phyloP scores from a whole-genome alignment of 2,113 vertebrate species.

The Clinocottus analis region DNA sequence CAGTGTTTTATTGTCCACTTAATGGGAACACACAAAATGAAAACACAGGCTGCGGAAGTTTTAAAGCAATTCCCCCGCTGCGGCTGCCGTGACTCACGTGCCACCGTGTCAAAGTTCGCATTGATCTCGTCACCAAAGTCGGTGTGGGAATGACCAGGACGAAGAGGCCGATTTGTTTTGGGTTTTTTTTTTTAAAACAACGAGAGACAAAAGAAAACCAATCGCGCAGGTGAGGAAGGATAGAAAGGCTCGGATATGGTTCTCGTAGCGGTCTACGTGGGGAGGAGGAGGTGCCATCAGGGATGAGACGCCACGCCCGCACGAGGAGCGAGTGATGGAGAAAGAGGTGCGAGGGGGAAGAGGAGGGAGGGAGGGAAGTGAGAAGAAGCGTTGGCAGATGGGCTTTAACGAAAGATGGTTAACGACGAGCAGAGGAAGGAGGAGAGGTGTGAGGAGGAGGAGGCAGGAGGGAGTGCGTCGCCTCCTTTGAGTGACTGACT shows the following conservation, averaged over 20 bases:
- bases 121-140: slow-evolving; percentile 28
- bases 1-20: slow-evolving; percentile 29
- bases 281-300: not conserved
- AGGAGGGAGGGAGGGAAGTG: not conserved
- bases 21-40: slow-evolving; percentile 36
- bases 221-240: not conserved
- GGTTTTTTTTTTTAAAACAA: no score
- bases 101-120: slow-evolving; percentile 22
- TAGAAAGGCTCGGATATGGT: not conserved
- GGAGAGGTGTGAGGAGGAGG: slow-evolving; percentile 1
- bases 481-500: slow-evolving; percentile 5
- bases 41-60: slow-evolving; percentile 38
- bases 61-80: slow-evolving; percentile 15
- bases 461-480: not conserved
- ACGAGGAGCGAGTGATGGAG: not conserved
- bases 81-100: slow-evolving; percentile 33
- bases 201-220: not conserved
- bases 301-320: slow-evolving; percentile 10
- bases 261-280: not conserved
- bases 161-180: not conserved
- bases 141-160: slow-evolving; percentile 4
- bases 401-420: slow-evolving; percentile 24
- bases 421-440: not conserved
- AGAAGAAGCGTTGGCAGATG: slow-evolving; percentile 15
- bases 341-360: not conserved